phyloP scores from a whole-genome alignment of 2,797 vertebrate species.

The Oceanodroma leucorhoa region DNA sequence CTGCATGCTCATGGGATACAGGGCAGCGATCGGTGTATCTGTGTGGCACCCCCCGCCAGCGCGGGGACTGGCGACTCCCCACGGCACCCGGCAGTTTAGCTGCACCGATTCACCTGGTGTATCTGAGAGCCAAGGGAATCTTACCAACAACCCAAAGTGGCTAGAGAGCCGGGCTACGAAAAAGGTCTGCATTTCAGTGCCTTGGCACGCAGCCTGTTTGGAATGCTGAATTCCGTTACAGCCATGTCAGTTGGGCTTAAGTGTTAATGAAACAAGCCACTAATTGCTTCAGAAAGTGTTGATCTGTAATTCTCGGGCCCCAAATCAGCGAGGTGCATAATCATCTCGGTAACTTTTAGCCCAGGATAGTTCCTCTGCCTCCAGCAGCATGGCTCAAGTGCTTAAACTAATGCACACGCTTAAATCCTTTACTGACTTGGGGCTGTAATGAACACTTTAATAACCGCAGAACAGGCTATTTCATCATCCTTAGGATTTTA shows the following conservation, averaged over 20 bases:
- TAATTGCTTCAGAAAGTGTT: neutral
- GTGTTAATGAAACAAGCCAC: neutral
- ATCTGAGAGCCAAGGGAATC: neutral
- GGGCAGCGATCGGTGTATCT: neutral
- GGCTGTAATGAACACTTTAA: neutral
- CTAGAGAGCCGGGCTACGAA: neutral
- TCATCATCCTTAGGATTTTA: neutral
- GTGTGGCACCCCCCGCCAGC: accelerated
- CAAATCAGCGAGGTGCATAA: neutral
- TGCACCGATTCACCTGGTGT: accelerated
- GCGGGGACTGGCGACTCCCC: accelerated
- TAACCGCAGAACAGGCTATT: neutral
- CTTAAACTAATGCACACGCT: neutral
- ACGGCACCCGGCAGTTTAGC: neutral
- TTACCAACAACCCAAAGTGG: neutral
- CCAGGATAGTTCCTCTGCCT: neutral
- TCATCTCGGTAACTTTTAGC: neutral
- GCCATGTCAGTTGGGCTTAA: neutral
- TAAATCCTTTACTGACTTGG: neutral
- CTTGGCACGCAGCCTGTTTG: neutral
- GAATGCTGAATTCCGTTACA: no score
- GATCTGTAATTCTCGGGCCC: neutral
- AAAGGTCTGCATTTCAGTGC: no score
- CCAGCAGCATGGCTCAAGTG: neutral
- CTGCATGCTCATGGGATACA: accelerated